A percentile compares a stretch with the other conserved stretches of the same genome.
These are phyloP conservation scores for Hemibates koningsi DNA, from an alignment of 2,113 vertebrate species.

Conservation along the genomic window DNA sequence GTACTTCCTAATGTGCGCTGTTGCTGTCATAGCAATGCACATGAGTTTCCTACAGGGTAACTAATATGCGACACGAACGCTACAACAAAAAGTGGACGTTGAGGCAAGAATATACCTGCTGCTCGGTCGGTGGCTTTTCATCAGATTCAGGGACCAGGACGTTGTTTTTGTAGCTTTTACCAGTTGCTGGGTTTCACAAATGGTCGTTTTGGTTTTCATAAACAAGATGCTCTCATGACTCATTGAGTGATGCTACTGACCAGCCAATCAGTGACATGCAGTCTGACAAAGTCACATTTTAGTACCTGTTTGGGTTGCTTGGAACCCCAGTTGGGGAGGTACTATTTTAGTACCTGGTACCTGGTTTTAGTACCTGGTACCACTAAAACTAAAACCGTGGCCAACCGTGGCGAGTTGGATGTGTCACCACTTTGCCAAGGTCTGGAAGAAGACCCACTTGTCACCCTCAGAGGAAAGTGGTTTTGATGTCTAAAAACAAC, in stretches of 20 bases:
- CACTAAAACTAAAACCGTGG: neutral
- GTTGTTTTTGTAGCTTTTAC: neutral
- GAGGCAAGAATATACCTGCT: neutral
- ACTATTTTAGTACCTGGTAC: neutral
- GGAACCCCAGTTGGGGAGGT: neutral
- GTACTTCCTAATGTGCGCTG: neutral
- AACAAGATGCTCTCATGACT: neutral
- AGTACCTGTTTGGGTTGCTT: neutral
- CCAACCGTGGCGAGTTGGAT: neutral
- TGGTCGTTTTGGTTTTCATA: neutral
- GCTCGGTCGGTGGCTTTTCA: neutral
- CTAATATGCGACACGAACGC: rapidly evolving
- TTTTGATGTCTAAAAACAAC: neutral
- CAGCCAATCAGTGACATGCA: neutral
- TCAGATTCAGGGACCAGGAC: neutral
- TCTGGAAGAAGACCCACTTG: neutral
- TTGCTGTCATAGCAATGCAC: neutral
- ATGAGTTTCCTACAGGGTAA: neutral
- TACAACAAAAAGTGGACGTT: neutral
- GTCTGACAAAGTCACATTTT: too few species aligned
- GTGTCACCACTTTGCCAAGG: neutral
- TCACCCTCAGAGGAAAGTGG: neutral
- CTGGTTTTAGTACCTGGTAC: neutral
- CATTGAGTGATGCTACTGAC: neutral
- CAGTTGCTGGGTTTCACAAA: neutral